A percentile compares a stretch with the other conserved stretches of the same genome.
Evolutionary conservation across 2,113 vertebrate genomes (phyloP).

Genomic region (Micronycteris hirsuta): DNA sequence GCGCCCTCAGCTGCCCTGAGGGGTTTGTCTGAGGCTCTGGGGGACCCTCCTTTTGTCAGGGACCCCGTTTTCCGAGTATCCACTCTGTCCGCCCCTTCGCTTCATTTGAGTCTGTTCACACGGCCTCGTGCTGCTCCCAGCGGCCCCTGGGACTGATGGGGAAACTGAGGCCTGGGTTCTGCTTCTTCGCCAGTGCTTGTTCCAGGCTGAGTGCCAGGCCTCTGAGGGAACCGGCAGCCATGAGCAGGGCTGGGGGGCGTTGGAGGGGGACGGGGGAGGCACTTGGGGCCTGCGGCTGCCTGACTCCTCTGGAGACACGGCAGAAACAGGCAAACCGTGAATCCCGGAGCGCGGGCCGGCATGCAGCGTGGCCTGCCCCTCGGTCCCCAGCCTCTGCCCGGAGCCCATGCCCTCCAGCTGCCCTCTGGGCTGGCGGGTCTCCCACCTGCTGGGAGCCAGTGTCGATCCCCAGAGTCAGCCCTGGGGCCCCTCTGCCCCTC

Average conservation of each 20-base stretch:
- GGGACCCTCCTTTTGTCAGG: too few relatives aligned
- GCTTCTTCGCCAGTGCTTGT: background rate
- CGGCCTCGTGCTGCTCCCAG: rapidly evolving
- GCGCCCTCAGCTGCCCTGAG: background rate
- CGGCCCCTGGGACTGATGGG: background rate
- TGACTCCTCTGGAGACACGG: background rate
- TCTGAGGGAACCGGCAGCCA: background rate
- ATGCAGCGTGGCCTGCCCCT: rapidly evolving
- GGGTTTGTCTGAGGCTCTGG: background rate
- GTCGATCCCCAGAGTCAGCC: background rate
- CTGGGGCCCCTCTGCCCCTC: background rate
- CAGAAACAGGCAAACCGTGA: background rate
- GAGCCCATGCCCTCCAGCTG: too few relatives aligned
- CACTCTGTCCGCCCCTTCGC: background rate
- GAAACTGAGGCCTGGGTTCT: background rate
- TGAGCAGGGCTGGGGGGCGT: background rate
- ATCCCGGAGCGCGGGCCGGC: background rate
- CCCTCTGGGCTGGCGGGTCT: background rate
- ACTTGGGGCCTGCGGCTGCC: background rate
- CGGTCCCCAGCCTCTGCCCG: background rate
- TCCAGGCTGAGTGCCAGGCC: too few relatives aligned
- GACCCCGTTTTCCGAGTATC: background rate
- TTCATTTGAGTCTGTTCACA: rapidly evolving
- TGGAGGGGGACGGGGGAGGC: too few relatives aligned
- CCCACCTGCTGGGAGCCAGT: background rate